phyloP scores from a whole-genome alignment of 2,888 invertebrate species.

The Ochlodes sylvanus region DNA sequence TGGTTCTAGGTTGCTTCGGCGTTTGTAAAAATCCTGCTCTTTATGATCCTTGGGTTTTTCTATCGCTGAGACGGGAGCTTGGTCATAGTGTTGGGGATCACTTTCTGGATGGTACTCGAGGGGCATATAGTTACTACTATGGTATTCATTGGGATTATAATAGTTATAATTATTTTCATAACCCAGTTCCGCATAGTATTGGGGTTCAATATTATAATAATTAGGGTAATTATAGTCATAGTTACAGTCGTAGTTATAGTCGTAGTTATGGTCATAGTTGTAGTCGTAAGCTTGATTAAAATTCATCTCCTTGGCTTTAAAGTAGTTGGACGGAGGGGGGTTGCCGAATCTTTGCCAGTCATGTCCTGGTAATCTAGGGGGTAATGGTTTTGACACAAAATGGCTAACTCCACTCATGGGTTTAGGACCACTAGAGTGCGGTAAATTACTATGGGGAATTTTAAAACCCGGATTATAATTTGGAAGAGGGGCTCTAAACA shows the following conservation, averaged over 20 bases:
- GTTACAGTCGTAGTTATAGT: conserved; percentile 10
- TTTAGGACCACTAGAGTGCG: not conserved
- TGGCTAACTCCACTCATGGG: conserved; percentile 26
- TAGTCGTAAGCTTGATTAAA: not conserved
- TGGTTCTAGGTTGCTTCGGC: conserved; percentile 28
- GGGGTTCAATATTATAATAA: no score
- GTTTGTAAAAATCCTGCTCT: conserved; percentile 44
- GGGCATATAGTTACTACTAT: no score
- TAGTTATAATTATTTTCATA: no score
- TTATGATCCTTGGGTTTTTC: no score
- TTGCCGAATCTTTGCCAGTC: not conserved
- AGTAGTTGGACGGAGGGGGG: not conserved
- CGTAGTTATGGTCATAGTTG: not conserved
- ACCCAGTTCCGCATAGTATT: no score
- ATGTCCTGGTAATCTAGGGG: conserved; percentile 5
- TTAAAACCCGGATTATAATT: no score
- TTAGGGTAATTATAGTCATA: not conserved
- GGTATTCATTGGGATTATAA: no score
- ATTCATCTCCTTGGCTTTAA: not conserved
- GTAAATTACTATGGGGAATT: no score
- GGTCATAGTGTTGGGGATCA: no score
- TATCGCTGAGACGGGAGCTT: no score
- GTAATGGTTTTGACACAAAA: not conserved
- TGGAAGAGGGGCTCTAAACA: no score
- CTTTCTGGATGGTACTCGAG: no score